These are phyloP conservation scores for Amphiprion percula DNA, from an alignment of 2,113 vertebrate genomes.

Conservation along the genomic window DNA sequence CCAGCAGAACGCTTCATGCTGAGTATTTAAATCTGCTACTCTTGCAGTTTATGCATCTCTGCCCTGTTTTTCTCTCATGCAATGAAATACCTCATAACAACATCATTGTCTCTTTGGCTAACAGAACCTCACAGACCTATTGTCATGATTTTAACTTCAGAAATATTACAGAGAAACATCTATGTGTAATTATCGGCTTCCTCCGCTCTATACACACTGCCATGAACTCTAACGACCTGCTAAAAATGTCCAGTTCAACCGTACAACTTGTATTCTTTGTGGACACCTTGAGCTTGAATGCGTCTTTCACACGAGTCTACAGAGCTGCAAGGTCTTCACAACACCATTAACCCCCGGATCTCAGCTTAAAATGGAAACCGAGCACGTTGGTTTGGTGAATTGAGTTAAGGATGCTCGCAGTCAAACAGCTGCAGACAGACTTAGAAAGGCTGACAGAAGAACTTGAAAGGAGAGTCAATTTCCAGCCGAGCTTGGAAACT, in stretches of 20 bases:
- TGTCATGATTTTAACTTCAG: not conserved
- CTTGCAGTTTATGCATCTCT: slow-evolving; percentile 9
- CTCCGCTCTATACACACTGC: not conserved
- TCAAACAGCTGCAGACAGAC: slow-evolving; percentile 56
- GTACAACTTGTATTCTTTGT: not conserved
- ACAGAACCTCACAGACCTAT: not conserved
- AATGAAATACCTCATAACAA: slow-evolving; percentile 5
- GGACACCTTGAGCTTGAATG: slow-evolving; percentile 11
- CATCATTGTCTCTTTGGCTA: not conserved
- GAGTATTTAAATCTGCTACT: slow-evolving; percentile 46
- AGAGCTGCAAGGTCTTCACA: slow-evolving; percentile 30
- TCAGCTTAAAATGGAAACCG: slow-evolving; percentile 31
- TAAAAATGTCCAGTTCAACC: not conserved
- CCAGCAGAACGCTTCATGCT: slow-evolving; percentile 55
- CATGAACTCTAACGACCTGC: not conserved
- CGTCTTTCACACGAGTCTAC: not conserved
- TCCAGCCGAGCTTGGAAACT: slow-evolving; percentile 62
- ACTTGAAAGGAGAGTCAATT: slow-evolving; percentile 57
- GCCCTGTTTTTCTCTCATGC: slow-evolving; percentile 33
- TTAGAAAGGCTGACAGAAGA: slow-evolving; percentile 49
- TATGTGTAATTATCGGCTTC: not conserved
- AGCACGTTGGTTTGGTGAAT: slow-evolving; percentile 27
- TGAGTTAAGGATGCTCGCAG: slow-evolving; percentile 29
- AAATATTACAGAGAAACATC: not conserved
- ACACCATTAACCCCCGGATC: slow-evolving; percentile 33